A percentile compares a stretch with the other conserved stretches of the same genome.
phyloP scores from a whole-genome alignment of 2,797 vertebrate genomes.

The Rachycentron canadum region DNA sequence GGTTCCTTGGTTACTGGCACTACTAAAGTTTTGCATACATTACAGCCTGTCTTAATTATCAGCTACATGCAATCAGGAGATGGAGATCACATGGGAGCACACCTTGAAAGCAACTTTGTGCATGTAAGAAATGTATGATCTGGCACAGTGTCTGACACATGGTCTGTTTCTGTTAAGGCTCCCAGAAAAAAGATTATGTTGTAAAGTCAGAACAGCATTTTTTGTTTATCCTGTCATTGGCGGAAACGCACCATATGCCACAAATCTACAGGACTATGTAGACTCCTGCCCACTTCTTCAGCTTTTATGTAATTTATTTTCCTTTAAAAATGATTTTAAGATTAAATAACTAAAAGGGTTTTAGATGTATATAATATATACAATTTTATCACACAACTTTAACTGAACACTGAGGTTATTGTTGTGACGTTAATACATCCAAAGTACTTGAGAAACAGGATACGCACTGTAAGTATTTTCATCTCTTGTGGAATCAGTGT shows the following conservation, averaged over 20 bases:
- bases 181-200: conserved; percentile 23
- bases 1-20: conserved; percentile 59
- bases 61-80: conserved; percentile 49
- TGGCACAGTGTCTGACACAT: conserved; percentile 26
- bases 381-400: background rate
- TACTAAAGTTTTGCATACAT: conserved; percentile 68
- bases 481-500: conserved; percentile 10
- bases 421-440: background rate
- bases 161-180: conserved; percentile 26
- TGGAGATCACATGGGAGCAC: conserved; percentile 40
- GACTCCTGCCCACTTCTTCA: background rate
- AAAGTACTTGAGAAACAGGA: background rate
- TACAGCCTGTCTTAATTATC: conserved; percentile 59
- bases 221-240: conserved; percentile 4
- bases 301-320: conserved; percentile 5
- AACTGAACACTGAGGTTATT: background rate
- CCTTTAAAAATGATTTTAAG: background rate
- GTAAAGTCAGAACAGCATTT: conserved; percentile 20
- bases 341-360: background rate
- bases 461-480: background rate
- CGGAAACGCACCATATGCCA: conserved; percentile 16
- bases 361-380: background rate
- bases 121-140: conserved; percentile 42
- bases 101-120: conserved; percentile 53
- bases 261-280: conserved; percentile 21